Evolutionary conservation across 2,797 vertebrate species (phyloP).

Genomic region (Cetoscarus ocellatus): DNA sequence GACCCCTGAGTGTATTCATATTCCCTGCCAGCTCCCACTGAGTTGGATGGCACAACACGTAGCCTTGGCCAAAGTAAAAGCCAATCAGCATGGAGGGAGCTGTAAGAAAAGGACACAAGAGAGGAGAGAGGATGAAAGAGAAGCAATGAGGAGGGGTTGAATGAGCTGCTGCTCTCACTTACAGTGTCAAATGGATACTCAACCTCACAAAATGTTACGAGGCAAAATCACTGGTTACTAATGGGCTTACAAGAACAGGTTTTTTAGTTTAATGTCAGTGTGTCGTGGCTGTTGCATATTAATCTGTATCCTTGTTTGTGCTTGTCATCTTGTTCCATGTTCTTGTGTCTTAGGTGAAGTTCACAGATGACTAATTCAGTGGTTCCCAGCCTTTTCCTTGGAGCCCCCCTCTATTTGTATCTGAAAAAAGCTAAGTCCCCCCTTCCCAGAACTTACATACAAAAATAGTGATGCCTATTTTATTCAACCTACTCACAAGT

Average conservation of each 20-base stretch:
- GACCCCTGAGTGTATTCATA: slow-evolving; percentile 65
- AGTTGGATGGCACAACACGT: slow-evolving; percentile 57
- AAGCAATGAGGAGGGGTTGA: slow-evolving; percentile 19
- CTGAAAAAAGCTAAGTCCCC: too few species aligned
- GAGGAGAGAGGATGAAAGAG: slow-evolving; percentile 24
- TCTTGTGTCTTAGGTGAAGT: too few species aligned
- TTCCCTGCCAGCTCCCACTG: slow-evolving; percentile 66
- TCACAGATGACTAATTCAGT: too few species aligned
- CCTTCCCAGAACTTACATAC: too few species aligned
- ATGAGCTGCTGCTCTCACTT: slow-evolving; percentile 33
- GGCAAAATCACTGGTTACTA: slow-evolving; percentile 24
- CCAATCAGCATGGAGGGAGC: slow-evolving; percentile 63
- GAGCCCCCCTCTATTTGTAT: too few species aligned
- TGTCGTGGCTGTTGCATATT: not conserved
- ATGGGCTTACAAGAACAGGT: slow-evolving; percentile 9
- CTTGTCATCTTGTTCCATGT: too few species aligned
- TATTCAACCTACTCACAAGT: too few species aligned
- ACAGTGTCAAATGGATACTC: slow-evolving; percentile 44
- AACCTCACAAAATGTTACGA: slow-evolving; percentile 32
- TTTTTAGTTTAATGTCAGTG: not conserved
- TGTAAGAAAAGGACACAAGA: slow-evolving; percentile 46
- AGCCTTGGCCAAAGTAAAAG: slow-evolving; percentile 58
- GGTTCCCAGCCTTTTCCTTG: too few species aligned
- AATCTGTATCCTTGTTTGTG: not conserved
- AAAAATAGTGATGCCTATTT: too few species aligned